Evolutionary conservation across 1,140 invertebrate species (phyloP).

Genomic region (Leucophenga varia): DNA sequence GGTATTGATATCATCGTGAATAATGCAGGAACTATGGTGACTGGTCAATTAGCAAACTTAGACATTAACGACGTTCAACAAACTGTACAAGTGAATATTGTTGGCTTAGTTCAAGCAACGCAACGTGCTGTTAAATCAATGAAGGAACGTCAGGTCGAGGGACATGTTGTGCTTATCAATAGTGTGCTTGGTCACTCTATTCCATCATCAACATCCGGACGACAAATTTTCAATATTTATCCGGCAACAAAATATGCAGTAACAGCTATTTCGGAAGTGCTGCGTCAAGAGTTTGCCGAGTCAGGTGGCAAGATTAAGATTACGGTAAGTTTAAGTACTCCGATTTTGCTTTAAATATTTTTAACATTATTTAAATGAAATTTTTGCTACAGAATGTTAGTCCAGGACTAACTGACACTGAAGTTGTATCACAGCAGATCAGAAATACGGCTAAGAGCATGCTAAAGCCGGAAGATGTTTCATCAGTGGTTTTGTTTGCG

Average conservation of each 20-base stretch:
- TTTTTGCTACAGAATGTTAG: too few species aligned
- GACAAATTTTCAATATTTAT: conserved; percentile 58
- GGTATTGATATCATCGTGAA: conserved; percentile 71
- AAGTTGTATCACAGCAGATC: too few species aligned
- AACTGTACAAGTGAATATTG: conserved; percentile 67
- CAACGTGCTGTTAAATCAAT: conserved; percentile 67
- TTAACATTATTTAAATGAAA: too few species aligned
- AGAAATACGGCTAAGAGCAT: not conserved
- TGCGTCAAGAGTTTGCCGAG: conserved; percentile 63
- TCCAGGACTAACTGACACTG: too few species aligned
- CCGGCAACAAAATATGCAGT: conserved; percentile 68
- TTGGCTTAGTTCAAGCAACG: conserved; percentile 65
- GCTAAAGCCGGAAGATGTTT: conserved; percentile 57
- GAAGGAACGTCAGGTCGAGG: conserved; percentile 62
- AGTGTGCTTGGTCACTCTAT: conserved; percentile 60
- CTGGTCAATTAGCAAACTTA: conserved; percentile 26
- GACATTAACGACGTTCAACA: conserved; percentile 56
- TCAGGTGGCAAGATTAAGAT: conserved; percentile 64
- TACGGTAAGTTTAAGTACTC: conserved; percentile 61
- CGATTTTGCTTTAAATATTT: too few species aligned
- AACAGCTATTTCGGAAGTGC: conserved; percentile 63
- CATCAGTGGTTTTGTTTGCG: conserved; percentile 57
- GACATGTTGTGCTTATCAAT: conserved; percentile 71
- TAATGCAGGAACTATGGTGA: conserved; percentile 63
- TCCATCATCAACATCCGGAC: conserved; percentile 52